These are phyloP conservation scores for Hyppa rectilinea DNA, from an alignment of 2,888 invertebrate species.

Conservation along the genomic window DNA sequence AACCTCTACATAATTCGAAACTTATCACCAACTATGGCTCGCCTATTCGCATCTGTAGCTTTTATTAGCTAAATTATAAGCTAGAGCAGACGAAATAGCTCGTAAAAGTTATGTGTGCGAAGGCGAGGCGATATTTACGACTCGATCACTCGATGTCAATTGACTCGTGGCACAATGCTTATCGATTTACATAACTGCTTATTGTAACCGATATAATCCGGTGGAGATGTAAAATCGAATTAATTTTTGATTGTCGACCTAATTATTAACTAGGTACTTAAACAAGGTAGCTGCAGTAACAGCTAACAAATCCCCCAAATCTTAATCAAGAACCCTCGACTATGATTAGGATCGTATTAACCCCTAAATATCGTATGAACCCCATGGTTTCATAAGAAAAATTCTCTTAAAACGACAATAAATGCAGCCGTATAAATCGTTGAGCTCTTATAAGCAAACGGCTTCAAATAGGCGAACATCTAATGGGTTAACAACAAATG, in stretches of 20 bases:
- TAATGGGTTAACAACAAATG: too few relatives aligned
- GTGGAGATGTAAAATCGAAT: background rate
- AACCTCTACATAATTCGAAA: background rate
- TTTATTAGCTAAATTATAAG: conserved; percentile 48
- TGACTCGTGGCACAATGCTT: conserved; percentile 19
- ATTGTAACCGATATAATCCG: conserved; percentile 26
- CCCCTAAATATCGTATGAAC: too few relatives aligned
- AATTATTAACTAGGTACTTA: background rate
- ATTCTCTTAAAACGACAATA: too few relatives aligned
- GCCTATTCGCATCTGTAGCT: conserved; percentile 6
- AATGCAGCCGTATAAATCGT: too few relatives aligned
- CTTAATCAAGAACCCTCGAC: background rate
- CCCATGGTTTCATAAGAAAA: too few relatives aligned
- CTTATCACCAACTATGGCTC: conserved; percentile 5
- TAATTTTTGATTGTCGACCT: background rate
- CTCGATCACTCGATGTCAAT: conserved; percentile 32
- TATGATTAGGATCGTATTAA: background rate
- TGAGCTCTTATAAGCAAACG: too few relatives aligned
- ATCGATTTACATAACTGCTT: conserved; percentile 39
- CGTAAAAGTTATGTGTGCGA: conserved; percentile 59
- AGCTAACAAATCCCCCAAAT: background rate
- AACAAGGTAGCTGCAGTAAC: too few relatives aligned
- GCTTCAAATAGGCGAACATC: too few relatives aligned
- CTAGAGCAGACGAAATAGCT: conserved; percentile 54
- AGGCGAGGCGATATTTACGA: conserved; percentile 54